Conservation (phyloP, 2,113 vertebrate genomes). For the Arvicanthis niloticus region DNA sequence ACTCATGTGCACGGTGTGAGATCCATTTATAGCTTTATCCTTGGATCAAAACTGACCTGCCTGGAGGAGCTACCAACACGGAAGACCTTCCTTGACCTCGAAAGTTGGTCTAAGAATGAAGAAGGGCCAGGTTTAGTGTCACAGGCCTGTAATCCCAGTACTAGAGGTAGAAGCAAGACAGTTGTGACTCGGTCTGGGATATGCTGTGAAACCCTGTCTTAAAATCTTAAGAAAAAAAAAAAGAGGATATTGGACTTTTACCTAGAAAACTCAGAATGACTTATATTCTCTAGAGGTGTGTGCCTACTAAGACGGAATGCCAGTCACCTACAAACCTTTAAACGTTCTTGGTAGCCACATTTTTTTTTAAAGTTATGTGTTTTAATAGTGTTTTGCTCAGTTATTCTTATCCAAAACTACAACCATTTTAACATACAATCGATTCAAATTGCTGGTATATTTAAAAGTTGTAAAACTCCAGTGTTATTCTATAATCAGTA, state of each 20-base stretch:
- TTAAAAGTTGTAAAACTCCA: not conserved
- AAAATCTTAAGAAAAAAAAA: not conserved
- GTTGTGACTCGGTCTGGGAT: too few species aligned
- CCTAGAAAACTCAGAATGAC: not conserved
- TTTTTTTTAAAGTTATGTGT: not conserved
- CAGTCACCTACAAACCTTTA: not conserved
- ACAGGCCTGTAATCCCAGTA: not conserved
- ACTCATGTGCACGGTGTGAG: not conserved
- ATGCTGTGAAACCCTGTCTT: not conserved
- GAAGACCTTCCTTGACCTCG: slow-evolving; percentile 49
- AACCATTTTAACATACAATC: not conserved
- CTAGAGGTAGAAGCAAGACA: not conserved
- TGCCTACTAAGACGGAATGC: not conserved
- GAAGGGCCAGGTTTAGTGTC: not conserved
- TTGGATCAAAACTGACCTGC: slow-evolving; percentile 48
- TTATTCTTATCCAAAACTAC: not conserved
- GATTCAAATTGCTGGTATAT: not conserved
- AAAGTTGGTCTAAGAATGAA: not conserved
- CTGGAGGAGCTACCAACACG: not conserved
- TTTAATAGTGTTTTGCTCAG: slow-evolving; percentile 19
- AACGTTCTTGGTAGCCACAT: not conserved
- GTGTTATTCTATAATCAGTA: not conserved
- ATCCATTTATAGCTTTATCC: slow-evolving; percentile 42
- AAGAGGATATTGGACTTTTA: not conserved
- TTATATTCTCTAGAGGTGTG: not conserved